phyloP scores from a whole-genome alignment of 2,113 vertebrate genomes.

The Corynorhinus townsendii region DNA sequence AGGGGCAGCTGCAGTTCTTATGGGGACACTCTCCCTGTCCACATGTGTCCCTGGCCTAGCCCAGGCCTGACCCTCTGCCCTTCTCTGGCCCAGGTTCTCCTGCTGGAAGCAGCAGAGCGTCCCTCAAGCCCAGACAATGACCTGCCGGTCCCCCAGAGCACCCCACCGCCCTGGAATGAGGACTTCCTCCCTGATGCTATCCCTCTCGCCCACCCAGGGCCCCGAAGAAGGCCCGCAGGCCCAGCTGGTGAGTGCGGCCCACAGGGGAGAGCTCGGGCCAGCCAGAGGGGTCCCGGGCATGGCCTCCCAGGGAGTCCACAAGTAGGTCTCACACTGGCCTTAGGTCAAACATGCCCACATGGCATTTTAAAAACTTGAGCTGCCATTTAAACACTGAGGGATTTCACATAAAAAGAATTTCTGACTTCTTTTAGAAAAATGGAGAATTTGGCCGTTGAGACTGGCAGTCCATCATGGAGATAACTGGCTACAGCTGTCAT shows the following conservation, averaged over 20 bases:
- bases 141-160: slow-evolving; percentile 72
- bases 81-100: slow-evolving; percentile 81
- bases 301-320: not conserved
- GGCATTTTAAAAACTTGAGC: not conserved
- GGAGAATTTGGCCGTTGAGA: not conserved
- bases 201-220: slow-evolving; percentile 79
- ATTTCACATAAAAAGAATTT: not conserved
- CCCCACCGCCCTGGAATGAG: slow-evolving; percentile 82
- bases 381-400: not conserved
- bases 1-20: not conserved
- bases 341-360: rapidly evolving
- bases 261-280: not conserved
- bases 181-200: slow-evolving; percentile 85
- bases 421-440: not conserved
- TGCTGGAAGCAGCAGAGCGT: slow-evolving; percentile 79
- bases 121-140: slow-evolving; percentile 71
- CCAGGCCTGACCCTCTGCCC: not conserved
- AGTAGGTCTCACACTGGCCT: not conserved
- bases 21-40: rapidly evolving
- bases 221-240: slow-evolving; percentile 74
- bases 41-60: rapidly evolving
- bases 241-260: slow-evolving; percentile 70
- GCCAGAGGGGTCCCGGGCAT: rapidly evolving
- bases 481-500: too few relatives aligned
- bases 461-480: not conserved